phyloP scores from a whole-genome alignment of 2,797 vertebrate species.

The Pseudopleuronectes americanus region DNA sequence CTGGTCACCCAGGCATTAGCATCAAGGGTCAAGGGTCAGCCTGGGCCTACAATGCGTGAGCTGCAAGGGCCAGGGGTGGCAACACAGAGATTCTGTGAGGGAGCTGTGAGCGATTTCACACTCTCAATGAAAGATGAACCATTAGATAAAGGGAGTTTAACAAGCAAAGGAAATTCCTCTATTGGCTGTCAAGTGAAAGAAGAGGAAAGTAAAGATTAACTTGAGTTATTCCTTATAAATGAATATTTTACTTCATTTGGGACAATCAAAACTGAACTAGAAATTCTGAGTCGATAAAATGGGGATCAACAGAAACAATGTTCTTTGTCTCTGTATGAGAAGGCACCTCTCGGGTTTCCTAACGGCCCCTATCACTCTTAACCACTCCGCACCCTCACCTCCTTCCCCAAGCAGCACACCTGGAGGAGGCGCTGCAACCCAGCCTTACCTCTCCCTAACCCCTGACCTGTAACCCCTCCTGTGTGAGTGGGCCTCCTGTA shows the following conservation, averaged over 20 bases:
- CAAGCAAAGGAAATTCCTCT: slow-evolving; percentile 57
- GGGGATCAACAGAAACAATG: slow-evolving; percentile 20
- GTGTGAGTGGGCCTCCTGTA: slow-evolving; percentile 6
- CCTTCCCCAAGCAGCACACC: slow-evolving; percentile 61
- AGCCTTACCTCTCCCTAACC: slow-evolving; percentile 60
- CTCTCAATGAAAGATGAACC: slow-evolving; percentile 67
- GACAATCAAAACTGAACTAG: background rate
- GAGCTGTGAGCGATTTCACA: slow-evolving; percentile 72
- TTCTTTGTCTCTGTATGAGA: slow-evolving; percentile 26
- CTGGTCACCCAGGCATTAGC: slow-evolving; percentile 74
- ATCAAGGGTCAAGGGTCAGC: slow-evolving; percentile 70
- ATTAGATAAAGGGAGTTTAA: slow-evolving; percentile 63
- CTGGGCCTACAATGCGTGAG: slow-evolving; percentile 67
- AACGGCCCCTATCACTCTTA: slow-evolving; percentile 38
- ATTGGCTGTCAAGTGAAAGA: slow-evolving; percentile 19
- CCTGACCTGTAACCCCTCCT: slow-evolving; percentile 51
- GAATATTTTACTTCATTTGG: too few relatives aligned
- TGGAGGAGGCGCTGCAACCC: slow-evolving; percentile 59
- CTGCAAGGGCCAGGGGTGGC: slow-evolving; percentile 51
- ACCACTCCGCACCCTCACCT: slow-evolving; percentile 11
- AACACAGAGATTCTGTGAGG: slow-evolving; percentile 54
- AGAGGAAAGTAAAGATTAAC: too few relatives aligned
- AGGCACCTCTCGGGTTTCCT: slow-evolving; percentile 57
- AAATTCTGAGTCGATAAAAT: slow-evolving; percentile 1
- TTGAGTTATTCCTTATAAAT: too few relatives aligned